Base-by-base conservation (phyloP, 2,113 vertebrate species). In the Catharus fuscescens region DNA sequence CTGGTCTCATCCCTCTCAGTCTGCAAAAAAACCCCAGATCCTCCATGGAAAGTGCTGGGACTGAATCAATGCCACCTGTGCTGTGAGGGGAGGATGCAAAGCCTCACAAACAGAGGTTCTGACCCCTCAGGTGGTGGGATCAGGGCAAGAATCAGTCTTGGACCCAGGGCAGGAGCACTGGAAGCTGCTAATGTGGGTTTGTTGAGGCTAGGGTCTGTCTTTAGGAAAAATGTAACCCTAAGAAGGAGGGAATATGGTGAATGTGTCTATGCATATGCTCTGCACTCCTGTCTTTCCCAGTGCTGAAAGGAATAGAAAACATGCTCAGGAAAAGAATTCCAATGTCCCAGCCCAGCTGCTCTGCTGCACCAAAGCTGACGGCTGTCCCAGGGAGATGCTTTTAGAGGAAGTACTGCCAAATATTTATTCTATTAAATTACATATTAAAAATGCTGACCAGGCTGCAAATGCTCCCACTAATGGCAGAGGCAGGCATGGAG, bases 391-490 rank as follows among this genome's bases (percentile, higher is more conserved):
- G 45, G 57, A 95, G 88, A 94, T 94, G 90, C 29, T 88, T 90
- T 94, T 86, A 82, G 88, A 86, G 90, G 95, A 96, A 94, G 61
- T 4, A 3, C 64, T 93, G 95, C 93, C 94, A 97, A 94, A 92
- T 93, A 97, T 96, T 96, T 96, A 95, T 94, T 94, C 89, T 80
- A 61, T 95, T 95, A 92, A 97, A 96, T 95, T 96, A 92, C 72
- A 94, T 83, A 86, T 88, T 9, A 86, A 54, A 95, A 94, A 86
- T 3, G 82, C 94, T 90, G 95, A 96, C 64, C 71, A 44, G 90
- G 74, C 94, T 94, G 92, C 79, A 92, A 90, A 92, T 50, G 52
- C 92, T 96, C 90, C 82, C 92, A 74, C 90, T 97, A 93, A 93
- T 83, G 92, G 92, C 72, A 95, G 88, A 84, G 86, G 69, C 72